Evolutionary conservation across 2,113 vertebrate genomes (phyloP).

Genomic region (Sinocyclocheilus rhinocerous): DNA sequence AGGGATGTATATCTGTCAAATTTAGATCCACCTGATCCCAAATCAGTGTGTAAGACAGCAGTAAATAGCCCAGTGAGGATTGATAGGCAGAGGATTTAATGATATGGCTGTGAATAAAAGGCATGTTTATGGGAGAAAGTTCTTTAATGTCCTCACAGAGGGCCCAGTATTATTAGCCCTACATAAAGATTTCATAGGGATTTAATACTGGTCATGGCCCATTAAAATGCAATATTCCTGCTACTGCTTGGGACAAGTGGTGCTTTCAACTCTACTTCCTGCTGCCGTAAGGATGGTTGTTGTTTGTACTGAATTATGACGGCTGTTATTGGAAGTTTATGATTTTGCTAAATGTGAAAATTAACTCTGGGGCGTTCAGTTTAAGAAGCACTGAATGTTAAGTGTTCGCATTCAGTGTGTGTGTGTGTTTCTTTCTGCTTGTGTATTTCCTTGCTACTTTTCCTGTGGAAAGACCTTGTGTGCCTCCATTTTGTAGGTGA

Average conservation of each 20-base stretch:
- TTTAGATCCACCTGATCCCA: slow-evolving; percentile 26
- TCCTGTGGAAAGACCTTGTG: slow-evolving; percentile 55
- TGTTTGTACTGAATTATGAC: slow-evolving; percentile 15
- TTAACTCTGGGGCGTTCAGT: neutral
- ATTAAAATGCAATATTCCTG: slow-evolving; percentile 47
- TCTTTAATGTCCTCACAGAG: slow-evolving; percentile 33
- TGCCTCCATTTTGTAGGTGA: slow-evolving; percentile 69
- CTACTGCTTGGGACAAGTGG: slow-evolving; percentile 3
- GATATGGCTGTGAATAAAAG: slow-evolving; percentile 36
- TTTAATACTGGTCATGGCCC: slow-evolving; percentile 49
- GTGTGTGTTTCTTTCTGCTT: slow-evolving; percentile 16
- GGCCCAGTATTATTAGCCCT: slow-evolving; percentile 38
- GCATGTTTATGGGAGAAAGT: slow-evolving; percentile 44
- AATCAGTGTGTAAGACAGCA: slow-evolving; percentile 23
- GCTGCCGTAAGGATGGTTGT: neutral
- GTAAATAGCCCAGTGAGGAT: slow-evolving; percentile 31
- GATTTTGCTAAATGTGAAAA: slow-evolving; percentile 38
- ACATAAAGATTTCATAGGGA: slow-evolving; percentile 45
- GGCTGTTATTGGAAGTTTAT: slow-evolving; percentile 16
- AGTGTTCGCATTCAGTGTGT: slow-evolving; percentile 29
- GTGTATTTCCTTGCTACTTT: slow-evolving; percentile 62
- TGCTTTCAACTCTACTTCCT: neutral
- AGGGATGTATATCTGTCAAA: neutral
- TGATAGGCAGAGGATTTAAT: slow-evolving; percentile 43
- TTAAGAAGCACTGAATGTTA: slow-evolving; percentile 2